Conservation (phyloP, 2,113 vertebrate genomes). For the Himantopus leucocephalus region DNA sequence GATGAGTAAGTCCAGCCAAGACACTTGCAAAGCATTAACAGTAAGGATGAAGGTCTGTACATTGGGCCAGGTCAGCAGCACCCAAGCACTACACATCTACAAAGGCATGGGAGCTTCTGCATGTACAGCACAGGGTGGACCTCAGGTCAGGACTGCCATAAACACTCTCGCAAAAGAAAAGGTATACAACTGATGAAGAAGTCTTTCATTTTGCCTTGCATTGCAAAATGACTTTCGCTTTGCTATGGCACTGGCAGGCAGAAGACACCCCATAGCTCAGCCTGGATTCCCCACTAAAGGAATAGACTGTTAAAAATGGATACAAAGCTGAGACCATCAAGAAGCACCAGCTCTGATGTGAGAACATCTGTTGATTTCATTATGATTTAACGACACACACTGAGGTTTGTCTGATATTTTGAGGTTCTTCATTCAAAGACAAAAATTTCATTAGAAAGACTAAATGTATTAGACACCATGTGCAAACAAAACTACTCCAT, state of each 20-base stretch:
- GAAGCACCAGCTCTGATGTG: neutral
- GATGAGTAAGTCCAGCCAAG: neutral
- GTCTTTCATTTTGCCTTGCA: neutral
- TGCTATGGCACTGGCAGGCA: neutral
- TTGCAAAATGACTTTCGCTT: neutral
- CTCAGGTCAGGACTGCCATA: neutral
- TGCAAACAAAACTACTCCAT: slow-evolving; percentile 6
- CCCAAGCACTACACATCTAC: neutral
- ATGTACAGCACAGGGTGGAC: fast-evolving
- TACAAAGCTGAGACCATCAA: neutral
- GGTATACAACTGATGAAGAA: neutral
- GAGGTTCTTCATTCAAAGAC: neutral
- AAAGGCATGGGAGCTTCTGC: neutral
- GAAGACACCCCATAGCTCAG: neutral
- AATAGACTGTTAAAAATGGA: neutral
- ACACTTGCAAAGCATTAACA: neutral
- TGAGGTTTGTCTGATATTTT: neutral
- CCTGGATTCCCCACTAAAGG: neutral
- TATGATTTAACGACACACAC: neutral
- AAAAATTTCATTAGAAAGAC: neutral
- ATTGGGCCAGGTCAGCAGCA: neutral
- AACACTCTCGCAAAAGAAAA: neutral
- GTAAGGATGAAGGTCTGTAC: neutral
- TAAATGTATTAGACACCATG: slow-evolving; percentile 13
- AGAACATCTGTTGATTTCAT: slow-evolving; percentile 18